These are phyloP conservation scores for Lepus americanus DNA, from an alignment of 2,113 vertebrate genomes.

Conservation along the genomic window DNA sequence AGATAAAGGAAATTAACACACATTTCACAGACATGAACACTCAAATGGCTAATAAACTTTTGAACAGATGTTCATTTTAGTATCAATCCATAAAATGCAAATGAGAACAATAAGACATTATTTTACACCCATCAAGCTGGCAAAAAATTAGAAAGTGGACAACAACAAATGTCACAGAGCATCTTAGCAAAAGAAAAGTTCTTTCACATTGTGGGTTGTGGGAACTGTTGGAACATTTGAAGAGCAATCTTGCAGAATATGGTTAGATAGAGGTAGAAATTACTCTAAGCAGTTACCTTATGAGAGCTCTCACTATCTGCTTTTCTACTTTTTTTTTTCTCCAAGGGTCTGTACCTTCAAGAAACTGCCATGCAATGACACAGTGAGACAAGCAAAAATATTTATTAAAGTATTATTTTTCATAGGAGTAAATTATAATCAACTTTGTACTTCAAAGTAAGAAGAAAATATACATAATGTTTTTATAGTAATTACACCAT, in stretches of 20 bases:
- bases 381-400: neutral
- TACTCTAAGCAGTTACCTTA: neutral
- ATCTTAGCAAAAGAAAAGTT: neutral
- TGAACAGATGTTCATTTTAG: conserved; percentile 74
- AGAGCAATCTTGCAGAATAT: conserved; percentile 1
- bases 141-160: conserved; percentile 31
- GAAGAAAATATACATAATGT: neutral
- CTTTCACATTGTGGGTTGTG: neutral
- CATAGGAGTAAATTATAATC: neutral
- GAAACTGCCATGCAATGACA: neutral
- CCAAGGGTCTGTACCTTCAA: neutral
- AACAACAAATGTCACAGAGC: conserved; percentile 48
- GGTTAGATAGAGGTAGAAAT: neutral
- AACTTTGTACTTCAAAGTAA: neutral
- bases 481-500: neutral
- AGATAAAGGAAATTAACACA: conserved; percentile 24
- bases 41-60: conserved; percentile 70
- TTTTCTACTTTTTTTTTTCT: no score
- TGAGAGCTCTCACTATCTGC: neutral
- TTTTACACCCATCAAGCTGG: conserved; percentile 45
- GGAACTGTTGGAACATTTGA: neutral
- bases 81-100: conserved; percentile 72
- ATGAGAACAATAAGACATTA: conserved; percentile 69
- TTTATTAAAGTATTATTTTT: neutral
- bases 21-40: conserved; percentile 16